A percentile compares a stretch with the other conserved stretches of the same genome.
phyloP scores from a whole-genome alignment of 1,140 invertebrate genomes.

The Drosophila navojoa region DNA sequence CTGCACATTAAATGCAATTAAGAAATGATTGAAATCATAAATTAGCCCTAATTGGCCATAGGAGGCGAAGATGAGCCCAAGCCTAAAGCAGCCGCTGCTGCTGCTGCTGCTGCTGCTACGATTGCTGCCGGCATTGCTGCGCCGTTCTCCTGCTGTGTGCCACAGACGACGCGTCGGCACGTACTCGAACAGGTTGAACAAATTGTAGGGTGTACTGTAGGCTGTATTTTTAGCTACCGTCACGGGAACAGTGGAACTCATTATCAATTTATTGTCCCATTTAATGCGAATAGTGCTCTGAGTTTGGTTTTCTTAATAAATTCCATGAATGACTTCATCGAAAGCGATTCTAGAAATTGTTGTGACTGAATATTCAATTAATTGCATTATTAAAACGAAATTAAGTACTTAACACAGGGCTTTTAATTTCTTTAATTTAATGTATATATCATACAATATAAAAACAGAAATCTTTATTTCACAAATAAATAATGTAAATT shows the following conservation, averaged over 20 bases:
- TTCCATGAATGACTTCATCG: no score
- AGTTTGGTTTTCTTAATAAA: no score
- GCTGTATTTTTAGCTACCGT: constrained; percentile 66
- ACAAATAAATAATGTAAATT: no score
- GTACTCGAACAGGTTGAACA: constrained; percentile 56
- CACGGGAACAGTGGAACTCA: constrained; percentile 20
- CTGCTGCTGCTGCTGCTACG: neutral
- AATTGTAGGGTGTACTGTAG: constrained; percentile 57
- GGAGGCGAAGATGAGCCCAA: constrained; percentile 34
- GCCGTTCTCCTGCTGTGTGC: no score
- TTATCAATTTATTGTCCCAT: constrained; percentile 3
- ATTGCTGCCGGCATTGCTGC: neutral
- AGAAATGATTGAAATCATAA: constrained; percentile 82
- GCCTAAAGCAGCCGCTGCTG: neutral
- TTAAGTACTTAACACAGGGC: no score
- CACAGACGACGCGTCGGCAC: constrained; percentile 40
- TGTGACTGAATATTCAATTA: no score
- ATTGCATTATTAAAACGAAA: no score
- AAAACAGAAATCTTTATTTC: no score
- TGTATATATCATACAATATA: no score
- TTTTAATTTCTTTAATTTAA: no score
- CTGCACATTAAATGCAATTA: constrained; percentile 81
- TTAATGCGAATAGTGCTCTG: no score
- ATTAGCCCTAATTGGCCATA: constrained; percentile 78
- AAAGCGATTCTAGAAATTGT: no score